phyloP scores from a whole-genome alignment of 2,113 vertebrate genomes.

The Cervus canadensis region DNA sequence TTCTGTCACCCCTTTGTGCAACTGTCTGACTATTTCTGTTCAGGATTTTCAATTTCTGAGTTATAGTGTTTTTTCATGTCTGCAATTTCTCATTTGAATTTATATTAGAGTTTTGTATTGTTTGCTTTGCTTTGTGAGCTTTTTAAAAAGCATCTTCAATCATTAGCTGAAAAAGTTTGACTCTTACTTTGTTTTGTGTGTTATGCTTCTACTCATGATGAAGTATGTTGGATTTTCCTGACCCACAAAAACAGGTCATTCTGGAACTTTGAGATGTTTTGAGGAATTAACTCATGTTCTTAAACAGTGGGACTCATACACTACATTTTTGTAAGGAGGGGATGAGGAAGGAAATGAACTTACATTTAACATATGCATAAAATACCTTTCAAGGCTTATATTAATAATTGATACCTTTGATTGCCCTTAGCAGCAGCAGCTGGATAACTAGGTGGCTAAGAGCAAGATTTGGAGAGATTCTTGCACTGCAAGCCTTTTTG shows the following conservation, averaged over 20 bases:
- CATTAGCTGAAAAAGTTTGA: background rate
- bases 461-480: background rate
- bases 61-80: background rate
- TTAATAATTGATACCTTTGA: background rate
- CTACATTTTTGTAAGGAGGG: background rate
- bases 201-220: background rate
- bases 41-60: background rate
- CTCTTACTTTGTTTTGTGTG: background rate
- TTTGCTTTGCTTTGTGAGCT: background rate
- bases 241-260: background rate
- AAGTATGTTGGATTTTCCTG: background rate
- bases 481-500: background rate
- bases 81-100: background rate
- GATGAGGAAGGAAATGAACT: background rate
- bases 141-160: background rate
- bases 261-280: background rate
- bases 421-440: background rate
- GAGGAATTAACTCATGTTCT: background rate
- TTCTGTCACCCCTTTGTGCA: background rate
- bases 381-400: background rate
- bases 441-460: background rate
- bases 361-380: background rate
- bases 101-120: background rate
- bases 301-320: background rate
- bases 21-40: background rate